phyloP scores from a whole-genome alignment of 2,797 vertebrate genomes.

The Pogonophryne albipinna region DNA sequence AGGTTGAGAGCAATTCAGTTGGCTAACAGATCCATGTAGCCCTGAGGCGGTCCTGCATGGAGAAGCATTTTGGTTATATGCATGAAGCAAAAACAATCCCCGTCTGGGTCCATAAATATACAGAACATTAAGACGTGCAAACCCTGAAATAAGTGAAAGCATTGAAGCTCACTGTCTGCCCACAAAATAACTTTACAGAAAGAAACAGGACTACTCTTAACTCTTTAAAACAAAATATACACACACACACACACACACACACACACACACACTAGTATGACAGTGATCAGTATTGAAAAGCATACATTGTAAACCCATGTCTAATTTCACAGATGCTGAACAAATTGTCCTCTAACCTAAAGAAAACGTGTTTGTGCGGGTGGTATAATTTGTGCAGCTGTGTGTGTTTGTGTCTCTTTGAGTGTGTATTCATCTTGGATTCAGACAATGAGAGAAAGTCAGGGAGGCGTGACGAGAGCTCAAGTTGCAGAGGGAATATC shows the following conservation, averaged over 20 bases:
- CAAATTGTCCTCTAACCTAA: conserved; percentile 81
- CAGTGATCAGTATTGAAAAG: conserved; percentile 82
- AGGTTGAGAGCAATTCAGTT: conserved; percentile 18
- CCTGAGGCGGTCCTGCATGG: conserved; percentile 24
- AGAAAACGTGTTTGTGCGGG: conserved; percentile 65
- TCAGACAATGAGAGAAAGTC: conserved; percentile 81
- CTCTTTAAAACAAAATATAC: conserved; percentile 23
- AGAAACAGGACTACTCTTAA: conserved; percentile 16
- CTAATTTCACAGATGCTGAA: conserved; percentile 85
- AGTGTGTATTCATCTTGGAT: conserved; percentile 67
- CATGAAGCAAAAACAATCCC: neutral
- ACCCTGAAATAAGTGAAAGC: conserved; percentile 39
- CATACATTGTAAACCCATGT: conserved; percentile 78
- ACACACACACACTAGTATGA: conserved; percentile 53
- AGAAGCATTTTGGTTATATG: conserved; percentile 2
- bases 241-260: neutral
- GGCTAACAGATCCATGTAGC: conserved; percentile 14
- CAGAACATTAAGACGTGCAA: conserved; percentile 19
- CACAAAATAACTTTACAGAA: conserved; percentile 26
- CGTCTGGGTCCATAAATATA: conserved; percentile 31
- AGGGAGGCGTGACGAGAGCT: conserved; percentile 78
- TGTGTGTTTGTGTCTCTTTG: conserved; percentile 25
- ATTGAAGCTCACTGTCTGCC: neutral
- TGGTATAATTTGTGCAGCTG: conserved; percentile 65
- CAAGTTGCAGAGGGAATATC: conserved; percentile 75